These are phyloP conservation scores for Melieria omissa DNA, from an alignment of 2,888 invertebrate genomes.

Conservation along the genomic window DNA sequence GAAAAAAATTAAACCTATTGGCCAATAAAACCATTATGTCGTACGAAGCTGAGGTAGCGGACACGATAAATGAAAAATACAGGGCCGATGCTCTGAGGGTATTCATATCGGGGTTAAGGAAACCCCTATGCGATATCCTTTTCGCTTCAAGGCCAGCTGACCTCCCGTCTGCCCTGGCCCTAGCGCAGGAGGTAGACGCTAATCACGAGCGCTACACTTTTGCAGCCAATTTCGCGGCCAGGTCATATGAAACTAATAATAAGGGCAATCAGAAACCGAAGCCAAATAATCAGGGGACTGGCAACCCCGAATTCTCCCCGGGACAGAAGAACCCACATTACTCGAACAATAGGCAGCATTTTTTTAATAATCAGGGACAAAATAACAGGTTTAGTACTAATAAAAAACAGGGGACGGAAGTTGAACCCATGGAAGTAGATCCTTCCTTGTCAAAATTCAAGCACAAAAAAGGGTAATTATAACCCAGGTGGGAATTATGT, in stretches of 20 bases:
- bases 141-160: too few species aligned
- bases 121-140: too few species aligned
- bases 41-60: too few species aligned
- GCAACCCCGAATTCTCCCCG: background rate
- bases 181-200: background rate
- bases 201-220: slow-evolving; percentile 10
- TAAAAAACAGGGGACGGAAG: background rate
- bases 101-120: too few species aligned
- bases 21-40: too few species aligned
- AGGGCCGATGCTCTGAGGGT: too few species aligned
- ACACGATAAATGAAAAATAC: too few species aligned
- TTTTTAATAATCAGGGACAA: background rate
- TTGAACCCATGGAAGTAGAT: background rate
- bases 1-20: too few species aligned
- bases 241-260: background rate
- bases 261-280: too few species aligned
- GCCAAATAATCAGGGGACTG: background rate
- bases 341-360: background rate
- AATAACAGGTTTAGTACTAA: background rate
- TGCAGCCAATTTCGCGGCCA: background rate
- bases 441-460: background rate
- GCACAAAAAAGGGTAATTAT: background rate
- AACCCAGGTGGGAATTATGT: background rate
- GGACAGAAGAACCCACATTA: slow-evolving; percentile 10
- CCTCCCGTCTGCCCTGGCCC: too few species aligned